phyloP scores from a whole-genome alignment of 2,888 invertebrate species.

The Sicus ferrugineus region DNA sequence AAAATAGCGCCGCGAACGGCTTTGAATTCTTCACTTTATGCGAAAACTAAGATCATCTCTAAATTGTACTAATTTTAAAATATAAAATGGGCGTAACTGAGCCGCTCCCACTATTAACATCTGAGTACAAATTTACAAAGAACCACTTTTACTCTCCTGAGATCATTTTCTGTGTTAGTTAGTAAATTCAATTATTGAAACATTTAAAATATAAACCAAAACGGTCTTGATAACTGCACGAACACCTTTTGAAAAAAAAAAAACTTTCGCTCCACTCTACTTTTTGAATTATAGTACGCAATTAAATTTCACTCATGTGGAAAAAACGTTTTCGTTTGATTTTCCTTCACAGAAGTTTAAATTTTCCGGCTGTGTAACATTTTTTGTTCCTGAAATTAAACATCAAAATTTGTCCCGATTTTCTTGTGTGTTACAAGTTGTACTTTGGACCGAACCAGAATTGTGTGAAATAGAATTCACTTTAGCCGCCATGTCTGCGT shows the following conservation, averaged over 20 bases:
- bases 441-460: constrained; percentile 30
- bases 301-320: constrained; percentile 31
- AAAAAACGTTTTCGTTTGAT: constrained; percentile 33
- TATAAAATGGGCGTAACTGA: too few species aligned
- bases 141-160: too few species aligned
- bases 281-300: too few species aligned
- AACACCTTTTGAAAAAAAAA: neutral
- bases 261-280: constrained; percentile 18
- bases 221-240: neutral
- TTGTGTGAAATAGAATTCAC: constrained; percentile 9
- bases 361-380: constrained; percentile 37
- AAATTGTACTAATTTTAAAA: too few species aligned
- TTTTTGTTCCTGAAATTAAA: constrained; percentile 33
- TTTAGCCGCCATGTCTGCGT: constrained; percentile 42
- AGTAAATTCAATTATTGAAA: too few species aligned
- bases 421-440: constrained; percentile 32
- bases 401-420: constrained; percentile 38
- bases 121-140: too few species aligned
- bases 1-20: too few species aligned
- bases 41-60: too few species aligned
- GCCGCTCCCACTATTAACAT: too few species aligned
- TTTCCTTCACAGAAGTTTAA: constrained; percentile 40
- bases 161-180: too few species aligned
- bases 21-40: neutral
- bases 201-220: neutral